A percentile compares a stretch with the other conserved stretches of the same genome.
Conservation (phyloP, 2,113 vertebrate genomes). For the rabbit (Oryctolagus cuniculus) region DNA sequence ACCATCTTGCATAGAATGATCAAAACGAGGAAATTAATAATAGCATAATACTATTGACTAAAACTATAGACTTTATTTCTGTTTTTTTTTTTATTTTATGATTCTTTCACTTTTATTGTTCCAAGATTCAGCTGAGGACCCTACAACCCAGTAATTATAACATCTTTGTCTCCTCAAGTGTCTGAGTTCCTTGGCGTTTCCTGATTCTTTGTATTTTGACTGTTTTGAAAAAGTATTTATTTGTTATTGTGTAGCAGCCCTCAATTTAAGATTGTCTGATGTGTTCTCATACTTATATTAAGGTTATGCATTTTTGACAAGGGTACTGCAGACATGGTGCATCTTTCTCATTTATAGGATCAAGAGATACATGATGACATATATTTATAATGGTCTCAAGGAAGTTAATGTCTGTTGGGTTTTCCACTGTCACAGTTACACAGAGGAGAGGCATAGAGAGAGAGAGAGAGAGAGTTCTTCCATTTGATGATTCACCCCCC, state of each 20-base stretch:
- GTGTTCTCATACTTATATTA: not conserved
- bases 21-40: not conserved
- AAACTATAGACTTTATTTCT: not conserved
- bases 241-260: not conserved
- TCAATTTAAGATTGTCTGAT: not conserved
- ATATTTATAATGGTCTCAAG: not conserved
- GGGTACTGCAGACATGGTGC: not conserved
- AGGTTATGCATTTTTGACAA: not conserved
- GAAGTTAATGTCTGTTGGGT: not conserved
- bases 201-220: not conserved
- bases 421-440: not conserved
- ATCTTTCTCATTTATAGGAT: not conserved
- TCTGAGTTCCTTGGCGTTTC: not conserved
- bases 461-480: not conserved
- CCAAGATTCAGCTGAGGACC: not conserved
- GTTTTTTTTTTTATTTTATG: not conserved
- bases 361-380: not conserved
- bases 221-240: not conserved
- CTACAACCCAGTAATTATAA: not conserved
- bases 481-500: too few species aligned
- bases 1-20: not conserved
- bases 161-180: not conserved
- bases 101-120: slow-evolving; percentile 13
- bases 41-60: not conserved
- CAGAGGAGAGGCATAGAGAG: not conserved